Conservation (phyloP, 1,140 invertebrate genomes). For the Palaemon carinicauda region DNA sequence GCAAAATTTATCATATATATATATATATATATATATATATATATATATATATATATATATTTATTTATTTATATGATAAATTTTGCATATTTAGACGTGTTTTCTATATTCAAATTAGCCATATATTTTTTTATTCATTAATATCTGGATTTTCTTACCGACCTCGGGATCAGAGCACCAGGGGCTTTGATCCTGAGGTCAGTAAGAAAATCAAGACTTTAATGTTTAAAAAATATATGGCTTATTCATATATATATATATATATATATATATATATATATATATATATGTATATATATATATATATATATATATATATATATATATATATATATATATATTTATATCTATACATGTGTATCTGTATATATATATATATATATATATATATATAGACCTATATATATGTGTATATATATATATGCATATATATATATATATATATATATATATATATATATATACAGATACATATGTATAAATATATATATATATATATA, state of each 20-base stretch:
- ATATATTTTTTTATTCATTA: neutral
- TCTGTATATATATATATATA: neutral
- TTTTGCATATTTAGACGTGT: no score
- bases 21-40: neutral
- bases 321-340: neutral
- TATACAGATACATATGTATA: neutral
- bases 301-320: neutral
- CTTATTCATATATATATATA: neutral
- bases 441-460: neutral
- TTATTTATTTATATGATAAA: neutral
- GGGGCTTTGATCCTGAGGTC: no score
- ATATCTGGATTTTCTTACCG: no score
- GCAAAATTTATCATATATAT: no score
- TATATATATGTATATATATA: neutral
- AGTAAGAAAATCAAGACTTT: no score
- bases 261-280: neutral
- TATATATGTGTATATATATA: neutral
- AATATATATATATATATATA: neutral
- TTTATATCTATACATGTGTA: neutral
- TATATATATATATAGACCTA: neutral
- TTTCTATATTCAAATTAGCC: neutral
- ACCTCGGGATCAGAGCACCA: no score
- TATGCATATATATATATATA: neutral
- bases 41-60: neutral
- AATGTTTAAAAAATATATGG: no score